Evolutionary conservation across 2,888 invertebrate species (phyloP).

Genomic region (Dorcus hopei): DNA sequence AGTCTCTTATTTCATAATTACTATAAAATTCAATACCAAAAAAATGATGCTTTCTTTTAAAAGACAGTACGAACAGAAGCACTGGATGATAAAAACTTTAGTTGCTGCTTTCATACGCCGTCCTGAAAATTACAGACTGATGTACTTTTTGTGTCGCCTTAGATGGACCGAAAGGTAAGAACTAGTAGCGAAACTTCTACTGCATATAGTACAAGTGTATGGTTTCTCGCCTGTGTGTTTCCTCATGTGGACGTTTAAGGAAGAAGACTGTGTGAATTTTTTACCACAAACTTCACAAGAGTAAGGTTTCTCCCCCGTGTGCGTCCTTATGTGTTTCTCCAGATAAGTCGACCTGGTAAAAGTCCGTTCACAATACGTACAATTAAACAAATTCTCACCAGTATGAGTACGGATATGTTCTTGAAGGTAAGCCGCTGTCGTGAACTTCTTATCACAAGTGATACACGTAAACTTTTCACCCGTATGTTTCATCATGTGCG

Average conservation of each 20-base stretch:
- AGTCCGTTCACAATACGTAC: constrained; percentile 47
- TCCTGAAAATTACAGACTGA: constrained; percentile 33
- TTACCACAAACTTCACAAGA: constrained; percentile 42
- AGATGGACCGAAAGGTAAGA: constrained; percentile 42
- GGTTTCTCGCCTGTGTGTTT: constrained; percentile 46
- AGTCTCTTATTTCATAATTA: neutral
- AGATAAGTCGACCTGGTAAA: constrained; percentile 56
- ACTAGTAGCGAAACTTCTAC: constrained; percentile 42
- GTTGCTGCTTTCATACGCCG: neutral
- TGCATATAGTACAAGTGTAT: constrained; percentile 41
- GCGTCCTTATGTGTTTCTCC: constrained; percentile 52
- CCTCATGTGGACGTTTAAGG: constrained; percentile 42
- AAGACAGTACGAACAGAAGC: neutral
- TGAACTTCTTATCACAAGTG: constrained; percentile 45
- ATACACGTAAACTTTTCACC: constrained; percentile 42
- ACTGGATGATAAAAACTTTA: neutral
- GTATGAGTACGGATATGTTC: constrained; percentile 40
- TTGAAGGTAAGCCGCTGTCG: constrained; percentile 42
- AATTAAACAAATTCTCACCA: constrained; percentile 49
- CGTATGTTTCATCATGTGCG: constrained; percentile 44
- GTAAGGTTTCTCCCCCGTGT: constrained; percentile 51
- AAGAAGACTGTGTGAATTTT: constrained; percentile 45
- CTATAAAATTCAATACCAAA: neutral
- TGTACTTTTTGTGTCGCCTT: constrained; percentile 44
- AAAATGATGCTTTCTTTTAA: too few relatives aligned